Evolutionary conservation across 2,888 invertebrate genomes (phyloP), one percentile per base, ranked within the genome.

Genomic region (Acleris emargana): DNA sequence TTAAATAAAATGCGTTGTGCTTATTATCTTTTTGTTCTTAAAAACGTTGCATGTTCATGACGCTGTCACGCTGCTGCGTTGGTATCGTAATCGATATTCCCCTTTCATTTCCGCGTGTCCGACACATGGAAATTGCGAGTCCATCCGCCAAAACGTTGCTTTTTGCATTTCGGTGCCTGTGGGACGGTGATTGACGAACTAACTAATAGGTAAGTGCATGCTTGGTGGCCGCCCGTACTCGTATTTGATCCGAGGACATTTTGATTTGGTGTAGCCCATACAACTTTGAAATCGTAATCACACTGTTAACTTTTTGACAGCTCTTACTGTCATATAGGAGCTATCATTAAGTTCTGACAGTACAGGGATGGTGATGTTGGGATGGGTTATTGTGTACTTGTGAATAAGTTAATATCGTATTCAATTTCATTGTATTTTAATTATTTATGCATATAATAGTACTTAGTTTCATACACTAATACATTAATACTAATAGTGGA

Each of bases 41-140:
- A n/a, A 28, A 51, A 25, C 28, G 28, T 51, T 13, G n/a, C 16
- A 25, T 25, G 25, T 20, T 42, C 20, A 54, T 42, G 42, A 6
- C 18, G 20, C n/a, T 17, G 20, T 18, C 38, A 42, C 42, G 38
- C 38, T 20, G 3, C 13, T 54, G 42, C 17, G 38, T 16, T 54
- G 11, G 54, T 76, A 77, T 81, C 72, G 76, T 73, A 38, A 81
- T 81, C 79, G 77, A 80, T 75, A 78, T 77, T 73, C 72, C 76
- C 73, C 77, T 80, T 86, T 83, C 81, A 89, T 90, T 89, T 90
- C 90, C 89, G 84, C 71, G 68, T 62, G 73, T 72, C 71, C 76
- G 84, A 80, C 87, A 83, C 75, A 71, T 87, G 89, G 89, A 89
- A 89, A 89, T 89, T 87, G 86, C 83, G 73, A 80, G 73, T 77